phyloP scores from a whole-genome alignment of 2,888 invertebrate genomes.

The Pediacus dermestoides region DNA sequence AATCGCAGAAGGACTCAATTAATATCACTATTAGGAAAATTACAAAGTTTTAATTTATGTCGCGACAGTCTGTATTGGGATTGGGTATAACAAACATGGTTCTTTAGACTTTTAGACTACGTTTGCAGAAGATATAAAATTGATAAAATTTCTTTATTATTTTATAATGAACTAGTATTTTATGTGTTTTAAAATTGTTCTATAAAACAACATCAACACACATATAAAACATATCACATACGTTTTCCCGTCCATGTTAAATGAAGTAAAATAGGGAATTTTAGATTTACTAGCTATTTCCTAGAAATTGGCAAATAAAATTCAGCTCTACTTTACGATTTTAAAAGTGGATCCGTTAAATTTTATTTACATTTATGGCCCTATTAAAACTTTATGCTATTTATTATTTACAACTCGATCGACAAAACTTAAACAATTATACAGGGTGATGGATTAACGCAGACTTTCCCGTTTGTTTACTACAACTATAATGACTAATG shows the following conservation, averaged over 20 bases:
- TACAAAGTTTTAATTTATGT: too few species aligned
- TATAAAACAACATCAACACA: slow-evolving; percentile 10
- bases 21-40: too few species aligned
- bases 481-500: too few species aligned
- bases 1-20: too few species aligned
- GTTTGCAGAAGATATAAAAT: too few species aligned
- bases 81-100: too few species aligned
- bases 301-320: slow-evolving; percentile 24
- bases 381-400: too few species aligned
- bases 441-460: too few species aligned
- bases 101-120: too few species aligned
- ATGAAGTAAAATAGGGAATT: slow-evolving; percentile 18
- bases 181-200: not conserved
- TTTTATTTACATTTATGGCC: slow-evolving; percentile 11
- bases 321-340: slow-evolving; percentile 14
- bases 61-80: too few species aligned
- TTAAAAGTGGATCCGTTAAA: slow-evolving; percentile 14
- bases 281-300: slow-evolving; percentile 23
- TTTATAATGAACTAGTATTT: slow-evolving; percentile 4
- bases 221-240: slow-evolving; percentile 20
- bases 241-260: slow-evolving; percentile 15
- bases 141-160: slow-evolving; percentile 5
- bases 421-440: too few species aligned
- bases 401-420: not conserved
- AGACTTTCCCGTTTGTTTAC: too few species aligned